Base-by-base conservation (phyloP, 2,888 invertebrate genomes). In the Sericinus montela region DNA sequence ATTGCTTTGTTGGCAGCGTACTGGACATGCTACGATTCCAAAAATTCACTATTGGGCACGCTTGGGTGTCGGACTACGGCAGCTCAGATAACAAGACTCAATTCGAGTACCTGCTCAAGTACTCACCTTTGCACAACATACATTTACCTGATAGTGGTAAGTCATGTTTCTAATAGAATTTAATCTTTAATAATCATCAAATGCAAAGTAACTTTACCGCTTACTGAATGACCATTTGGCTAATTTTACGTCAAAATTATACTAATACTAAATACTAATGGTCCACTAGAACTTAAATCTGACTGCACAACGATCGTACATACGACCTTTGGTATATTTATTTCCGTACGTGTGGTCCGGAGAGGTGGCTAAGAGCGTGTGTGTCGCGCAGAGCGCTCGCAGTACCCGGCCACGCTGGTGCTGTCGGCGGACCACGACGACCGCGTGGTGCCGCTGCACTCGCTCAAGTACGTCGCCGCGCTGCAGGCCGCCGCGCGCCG, bases 361-460 rank as follows among this genome's bases (percentile, higher is more conserved):
- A n/a, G n/a, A n/a, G n/a, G n/a, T n/a, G n/a, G n/a, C n/a, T n/a
- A n/a, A n/a, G n/a, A n/a, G n/a, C n/a, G n/a, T n/a, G n/a, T n/a
- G n/a, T n/a, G 19, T 19, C 3, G 25, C 7, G 48, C 30, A 57
- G 78, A 71, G 14, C 75, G 79, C 6, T 74, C 76, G 8, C 93
- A 97, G 81, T 99, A 98, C 91, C 99, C 99, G 5, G 94, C 98
- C 13, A 94, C 94, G 14, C 88, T 99, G 56, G 91, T 99, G 53
- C 87, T 97, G 61, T 98, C 98, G n/a, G 98, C 97, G 14, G 98
- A 99, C 90, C 98, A 99, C 84, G 98, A 99, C 88, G 98, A 99
- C 89, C 93, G 99, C 61, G 99, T 99, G 56, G 98, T 98, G 58
- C 99, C 99, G 42, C 91, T 98, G 58, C 99, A 99, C 90, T 98